A percentile compares a stretch with the other conserved stretches of the same genome.
Evolutionary conservation across 2,113 vertebrate species (phyloP).

Genomic region (Gallinago undulata): DNA sequence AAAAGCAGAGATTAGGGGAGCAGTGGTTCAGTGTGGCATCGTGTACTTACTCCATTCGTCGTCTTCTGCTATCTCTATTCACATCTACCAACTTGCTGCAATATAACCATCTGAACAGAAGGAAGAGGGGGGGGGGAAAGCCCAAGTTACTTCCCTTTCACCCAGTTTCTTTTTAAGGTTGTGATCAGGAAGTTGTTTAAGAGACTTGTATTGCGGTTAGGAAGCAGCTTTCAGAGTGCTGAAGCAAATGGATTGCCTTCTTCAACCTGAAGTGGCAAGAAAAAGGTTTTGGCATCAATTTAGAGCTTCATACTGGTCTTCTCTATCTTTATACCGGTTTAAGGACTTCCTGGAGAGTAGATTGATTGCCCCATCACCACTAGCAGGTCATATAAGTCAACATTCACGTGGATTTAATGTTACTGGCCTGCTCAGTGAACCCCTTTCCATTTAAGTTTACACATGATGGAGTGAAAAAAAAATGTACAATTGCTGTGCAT

Average conservation of each 20-base stretch:
- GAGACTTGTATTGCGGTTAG: neutral
- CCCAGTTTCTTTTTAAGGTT: neutral
- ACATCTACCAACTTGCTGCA: neutral
- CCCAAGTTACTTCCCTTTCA: neutral
- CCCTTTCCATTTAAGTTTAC: neutral
- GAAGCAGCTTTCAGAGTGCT: neutral
- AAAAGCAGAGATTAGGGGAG: neutral
- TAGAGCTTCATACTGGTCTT: neutral
- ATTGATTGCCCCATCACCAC: neutral
- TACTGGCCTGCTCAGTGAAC: neutral
- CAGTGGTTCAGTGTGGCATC: neutral
- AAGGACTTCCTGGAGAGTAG: neutral
- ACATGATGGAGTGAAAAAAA: neutral
- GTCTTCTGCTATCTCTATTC: neutral
- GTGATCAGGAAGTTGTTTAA: neutral
- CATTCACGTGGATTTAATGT: neutral
- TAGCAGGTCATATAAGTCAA: neutral
- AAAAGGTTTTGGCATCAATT: neutral
- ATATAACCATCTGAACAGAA: neutral
- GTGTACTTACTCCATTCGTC: neutral
- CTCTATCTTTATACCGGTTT: neutral
- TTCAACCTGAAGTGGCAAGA: neutral
- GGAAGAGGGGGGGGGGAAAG: neutral
- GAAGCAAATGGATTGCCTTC: neutral
- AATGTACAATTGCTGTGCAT: neutral